Evolutionary conservation across 1,140 invertebrate genomes (phyloP).

Genomic region (Papilio glaucus): DNA sequence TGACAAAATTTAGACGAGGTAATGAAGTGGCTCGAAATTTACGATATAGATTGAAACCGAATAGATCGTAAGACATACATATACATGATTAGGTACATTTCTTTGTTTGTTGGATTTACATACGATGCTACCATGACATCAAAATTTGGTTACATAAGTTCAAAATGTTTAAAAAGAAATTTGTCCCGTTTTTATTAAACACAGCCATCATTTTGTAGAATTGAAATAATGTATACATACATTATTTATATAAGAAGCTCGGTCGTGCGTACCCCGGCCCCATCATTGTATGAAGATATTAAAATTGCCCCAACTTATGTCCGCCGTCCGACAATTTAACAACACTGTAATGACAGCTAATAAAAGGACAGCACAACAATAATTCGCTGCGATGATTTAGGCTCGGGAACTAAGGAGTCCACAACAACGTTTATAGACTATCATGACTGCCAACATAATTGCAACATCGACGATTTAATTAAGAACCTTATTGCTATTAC

Average conservation of each 20-base stretch:
- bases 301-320: slow-evolving; percentile 42
- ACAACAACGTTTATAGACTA: slow-evolving; percentile 47
- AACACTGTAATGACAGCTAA: slow-evolving; percentile 47
- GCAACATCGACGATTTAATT: slow-evolving; percentile 33
- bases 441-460: slow-evolving; percentile 27
- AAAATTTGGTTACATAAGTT: too few relatives aligned
- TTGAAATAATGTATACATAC: neutral
- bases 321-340: slow-evolving; percentile 42
- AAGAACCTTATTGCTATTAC: slow-evolving; percentile 30
- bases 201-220: neutral
- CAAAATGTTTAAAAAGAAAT: too few relatives aligned
- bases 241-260: neutral
- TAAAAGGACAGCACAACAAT: slow-evolving; percentile 49
- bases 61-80: too few relatives aligned
- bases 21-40: too few relatives aligned
- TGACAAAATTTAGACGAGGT: too few relatives aligned
- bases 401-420: slow-evolving; percentile 48
- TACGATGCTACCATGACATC: too few relatives aligned
- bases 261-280: neutral
- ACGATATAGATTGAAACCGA: too few relatives aligned
- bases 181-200: too few relatives aligned
- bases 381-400: slow-evolving; percentile 52
- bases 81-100: too few relatives aligned
- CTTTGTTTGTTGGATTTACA: too few relatives aligned
- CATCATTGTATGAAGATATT: slow-evolving; percentile 29